Evolutionary conservation across 2,113 vertebrate species (phyloP).

Genomic region (Merops nubicus): DNA sequence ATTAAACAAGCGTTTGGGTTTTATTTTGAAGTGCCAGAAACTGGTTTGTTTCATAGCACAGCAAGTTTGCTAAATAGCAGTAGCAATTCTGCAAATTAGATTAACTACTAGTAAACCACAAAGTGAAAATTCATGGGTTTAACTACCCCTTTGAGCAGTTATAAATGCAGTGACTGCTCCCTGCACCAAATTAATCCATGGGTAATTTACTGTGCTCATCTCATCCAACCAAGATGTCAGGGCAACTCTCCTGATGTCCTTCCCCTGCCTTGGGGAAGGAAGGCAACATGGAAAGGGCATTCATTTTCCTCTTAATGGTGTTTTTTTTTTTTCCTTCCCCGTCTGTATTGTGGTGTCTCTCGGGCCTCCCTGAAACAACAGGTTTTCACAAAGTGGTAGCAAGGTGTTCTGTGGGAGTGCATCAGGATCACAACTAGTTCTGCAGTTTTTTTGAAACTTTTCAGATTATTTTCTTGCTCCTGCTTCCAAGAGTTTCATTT

Average conservation of each 20-base stretch:
- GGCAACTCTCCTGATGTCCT: not conserved
- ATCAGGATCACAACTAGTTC: not conserved
- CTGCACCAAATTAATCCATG: not conserved
- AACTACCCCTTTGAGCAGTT: not conserved
- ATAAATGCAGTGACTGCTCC: not conserved
- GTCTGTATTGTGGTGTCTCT: not conserved
- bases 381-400: not conserved
- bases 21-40: not conserved
- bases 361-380: not conserved
- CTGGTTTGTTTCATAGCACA: not conserved
- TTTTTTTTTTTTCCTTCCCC: not conserved
- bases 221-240: not conserved
- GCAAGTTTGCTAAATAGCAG: not conserved
- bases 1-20: not conserved
- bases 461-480: not conserved
- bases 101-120: not conserved
- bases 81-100: not conserved
- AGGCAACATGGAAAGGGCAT: not conserved
- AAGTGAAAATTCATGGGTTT: not conserved
- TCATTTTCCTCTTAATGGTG: not conserved
- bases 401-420: not conserved
- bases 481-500: not conserved
- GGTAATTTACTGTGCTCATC: not conserved
- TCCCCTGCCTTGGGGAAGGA: not conserved
- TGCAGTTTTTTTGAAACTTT: not conserved